These are phyloP conservation scores for Brevipalpus yothersi DNA, from an alignment of 1,140 invertebrate genomes.

Conservation along the genomic window DNA sequence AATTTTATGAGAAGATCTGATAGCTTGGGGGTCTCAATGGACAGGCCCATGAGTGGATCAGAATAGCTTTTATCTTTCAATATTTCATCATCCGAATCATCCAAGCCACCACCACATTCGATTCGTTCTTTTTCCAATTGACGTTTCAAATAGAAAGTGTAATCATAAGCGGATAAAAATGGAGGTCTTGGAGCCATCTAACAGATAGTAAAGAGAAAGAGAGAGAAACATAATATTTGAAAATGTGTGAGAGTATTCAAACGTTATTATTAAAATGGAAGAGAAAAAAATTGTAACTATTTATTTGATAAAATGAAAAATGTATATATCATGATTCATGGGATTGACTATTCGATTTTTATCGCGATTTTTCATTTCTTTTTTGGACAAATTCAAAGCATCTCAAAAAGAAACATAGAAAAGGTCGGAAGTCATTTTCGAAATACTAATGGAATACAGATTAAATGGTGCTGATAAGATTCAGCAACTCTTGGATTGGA, in stretches of 20 bases:
- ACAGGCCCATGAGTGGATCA: neutral
- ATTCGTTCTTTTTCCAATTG: constrained; percentile 8
- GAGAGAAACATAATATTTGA: neutral
- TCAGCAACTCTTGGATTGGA: too few relatives aligned
- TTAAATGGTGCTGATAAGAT: too few relatives aligned
- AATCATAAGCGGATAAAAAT: constrained; percentile 10
- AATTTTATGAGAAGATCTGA: constrained; percentile 9
- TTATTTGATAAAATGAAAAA: neutral
- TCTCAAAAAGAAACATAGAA: too few relatives aligned
- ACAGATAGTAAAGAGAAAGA: neutral
- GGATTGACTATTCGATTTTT: too few relatives aligned
- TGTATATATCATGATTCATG: too few relatives aligned
- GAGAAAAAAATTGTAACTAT: neutral
- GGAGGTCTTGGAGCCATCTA: constrained; percentile 5
- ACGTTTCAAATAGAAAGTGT: constrained; percentile 9
- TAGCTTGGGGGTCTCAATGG: constrained; percentile 7
- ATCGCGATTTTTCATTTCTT: too few relatives aligned
- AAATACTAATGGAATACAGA: too few relatives aligned
- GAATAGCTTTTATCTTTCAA: constrained; percentile 4
- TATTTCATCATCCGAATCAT: constrained; percentile 2
- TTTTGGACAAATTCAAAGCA: too few relatives aligned
- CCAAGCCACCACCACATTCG: neutral
- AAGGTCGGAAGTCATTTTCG: too few relatives aligned
- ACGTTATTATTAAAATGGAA: neutral
- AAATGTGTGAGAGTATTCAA: neutral